These are phyloP conservation scores for Pelmatolapia mariae DNA, from an alignment of 2,113 vertebrate genomes.

Conservation along the genomic window DNA sequence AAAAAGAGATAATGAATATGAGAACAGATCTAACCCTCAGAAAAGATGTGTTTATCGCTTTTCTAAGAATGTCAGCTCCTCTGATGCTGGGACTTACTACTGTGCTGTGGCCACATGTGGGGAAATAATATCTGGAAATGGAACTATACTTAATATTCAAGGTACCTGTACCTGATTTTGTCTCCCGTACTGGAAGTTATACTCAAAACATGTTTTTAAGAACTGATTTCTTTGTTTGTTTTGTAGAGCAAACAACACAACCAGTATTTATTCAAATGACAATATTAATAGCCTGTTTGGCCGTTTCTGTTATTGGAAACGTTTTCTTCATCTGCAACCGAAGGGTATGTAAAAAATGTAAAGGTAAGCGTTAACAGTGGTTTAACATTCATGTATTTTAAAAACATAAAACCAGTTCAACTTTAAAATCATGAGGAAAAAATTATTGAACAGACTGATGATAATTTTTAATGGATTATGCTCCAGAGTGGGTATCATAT, in stretches of 20 bases:
- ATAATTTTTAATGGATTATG: not conserved
- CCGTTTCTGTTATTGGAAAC: not conserved
- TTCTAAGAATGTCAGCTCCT: not conserved
- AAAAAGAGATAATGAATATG: not conserved
- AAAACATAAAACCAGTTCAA: not conserved
- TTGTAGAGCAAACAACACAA: not conserved
- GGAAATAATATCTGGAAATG: not conserved
- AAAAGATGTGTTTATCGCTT: not conserved
- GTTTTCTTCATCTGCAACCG: not conserved
- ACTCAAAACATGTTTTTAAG: not conserved
- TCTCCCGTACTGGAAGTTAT: too few relatives aligned
- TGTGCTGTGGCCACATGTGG: constrained; percentile 27
- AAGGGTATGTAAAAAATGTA: not conserved
- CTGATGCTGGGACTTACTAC: constrained; percentile 17
- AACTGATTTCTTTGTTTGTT: not conserved
- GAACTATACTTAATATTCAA: not conserved
- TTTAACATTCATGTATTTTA: not conserved
- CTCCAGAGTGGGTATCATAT: not conserved
- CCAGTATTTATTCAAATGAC: not conserved
- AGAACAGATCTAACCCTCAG: not conserved
- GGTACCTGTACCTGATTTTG: not conserved
- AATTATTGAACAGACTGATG: not conserved
- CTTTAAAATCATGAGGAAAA: not conserved
- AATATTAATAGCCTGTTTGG: not conserved
- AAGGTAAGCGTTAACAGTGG: fast-evolving